These are phyloP conservation scores for Mythimna lalbum DNA, from an alignment of 2,888 invertebrate genomes.

Conservation along the genomic window DNA sequence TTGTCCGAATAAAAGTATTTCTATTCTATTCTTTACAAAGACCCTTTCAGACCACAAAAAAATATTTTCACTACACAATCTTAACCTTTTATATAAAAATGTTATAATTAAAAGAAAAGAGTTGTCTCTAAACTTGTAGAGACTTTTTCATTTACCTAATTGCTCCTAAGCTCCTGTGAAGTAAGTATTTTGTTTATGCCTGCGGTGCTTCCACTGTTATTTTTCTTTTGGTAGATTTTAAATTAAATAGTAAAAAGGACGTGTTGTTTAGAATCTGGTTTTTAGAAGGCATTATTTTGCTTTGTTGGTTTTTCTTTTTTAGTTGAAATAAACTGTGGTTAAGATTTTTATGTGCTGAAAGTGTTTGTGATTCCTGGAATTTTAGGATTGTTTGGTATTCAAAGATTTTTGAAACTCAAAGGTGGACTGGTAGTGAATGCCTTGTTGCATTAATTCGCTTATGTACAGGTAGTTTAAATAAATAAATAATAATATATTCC, in stretches of 20 bases:
- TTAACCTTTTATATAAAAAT: constrained; percentile 23
- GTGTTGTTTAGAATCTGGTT: background rate
- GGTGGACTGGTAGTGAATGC: no score
- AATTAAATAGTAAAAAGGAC: constrained; percentile 7
- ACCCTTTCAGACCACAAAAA: background rate
- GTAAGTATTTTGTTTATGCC: constrained; percentile 28
- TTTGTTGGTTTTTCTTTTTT: background rate
- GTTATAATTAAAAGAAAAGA: constrained; percentile 34
- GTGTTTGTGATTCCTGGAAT: background rate
- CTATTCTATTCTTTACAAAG: background rate
- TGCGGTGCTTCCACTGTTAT: constrained; percentile 14
- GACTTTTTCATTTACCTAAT: constrained; percentile 41
- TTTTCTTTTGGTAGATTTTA: constrained; percentile 11
- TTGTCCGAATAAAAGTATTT: no score
- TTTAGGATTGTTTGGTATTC: background rate
- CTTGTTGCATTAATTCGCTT: no score
- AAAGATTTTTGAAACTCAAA: no score
- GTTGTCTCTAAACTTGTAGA: constrained; percentile 7
- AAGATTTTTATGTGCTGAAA: background rate
- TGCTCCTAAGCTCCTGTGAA: constrained; percentile 32
- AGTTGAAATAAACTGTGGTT: background rate
- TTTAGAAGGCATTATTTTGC: constrained; percentile 14
- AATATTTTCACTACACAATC: constrained; percentile 2
- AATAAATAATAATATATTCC: no score
- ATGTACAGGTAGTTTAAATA: no score